A percentile compares a stretch with the other conserved stretches of the same genome.
Conservation (phyloP, 2,888 invertebrate genomes). For the Piscicola geometra region DNA sequence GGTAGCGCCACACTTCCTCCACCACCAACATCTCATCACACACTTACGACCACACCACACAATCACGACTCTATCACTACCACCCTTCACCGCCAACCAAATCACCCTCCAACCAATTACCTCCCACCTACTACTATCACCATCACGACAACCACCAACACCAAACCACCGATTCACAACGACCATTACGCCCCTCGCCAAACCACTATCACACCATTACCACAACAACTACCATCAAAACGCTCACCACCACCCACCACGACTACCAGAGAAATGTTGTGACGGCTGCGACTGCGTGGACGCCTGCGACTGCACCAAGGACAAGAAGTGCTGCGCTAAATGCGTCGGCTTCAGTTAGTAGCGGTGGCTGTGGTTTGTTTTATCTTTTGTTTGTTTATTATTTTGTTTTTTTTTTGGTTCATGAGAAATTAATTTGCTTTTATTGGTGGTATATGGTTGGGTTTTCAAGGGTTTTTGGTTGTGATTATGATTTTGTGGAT, state of each 20-base stretch:
- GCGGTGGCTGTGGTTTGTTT: too few species aligned
- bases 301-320: not conserved
- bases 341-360: not conserved
- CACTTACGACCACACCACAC: not conserved
- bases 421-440: too few species aligned
- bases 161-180: not conserved
- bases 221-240: too few species aligned
- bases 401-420: too few species aligned
- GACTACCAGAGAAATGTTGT: not conserved
- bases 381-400: too few species aligned
- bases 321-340: not conserved
- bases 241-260: too few species aligned
- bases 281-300: not conserved
- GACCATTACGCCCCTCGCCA: not conserved
- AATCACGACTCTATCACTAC: not conserved
- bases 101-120: not conserved
- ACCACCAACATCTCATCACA: not conserved
- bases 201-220: not conserved
- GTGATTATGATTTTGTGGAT: too few species aligned
- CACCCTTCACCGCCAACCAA: not conserved
- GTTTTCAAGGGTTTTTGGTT: too few species aligned
- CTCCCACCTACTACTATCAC: not conserved
- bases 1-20: too few species aligned
- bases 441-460: too few species aligned
- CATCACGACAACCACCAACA: too few species aligned